phyloP scores from a whole-genome alignment of 2,113 vertebrate species.

The Okapia johnstoni region DNA sequence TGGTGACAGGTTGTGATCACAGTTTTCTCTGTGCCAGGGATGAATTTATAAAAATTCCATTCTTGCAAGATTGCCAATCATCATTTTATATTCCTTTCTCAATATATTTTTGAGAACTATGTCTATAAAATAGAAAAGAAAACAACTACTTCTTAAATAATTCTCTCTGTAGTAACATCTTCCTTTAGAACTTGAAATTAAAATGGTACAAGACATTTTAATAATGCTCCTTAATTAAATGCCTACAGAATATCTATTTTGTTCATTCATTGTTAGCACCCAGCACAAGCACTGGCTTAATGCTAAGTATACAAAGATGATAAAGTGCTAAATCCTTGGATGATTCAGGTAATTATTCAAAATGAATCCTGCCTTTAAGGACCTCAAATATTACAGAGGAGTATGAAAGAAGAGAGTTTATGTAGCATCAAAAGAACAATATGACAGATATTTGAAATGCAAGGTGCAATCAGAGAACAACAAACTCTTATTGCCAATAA shows the following conservation, averaged over 20 bases:
- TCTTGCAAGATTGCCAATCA: constrained; percentile 50
- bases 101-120: constrained; percentile 21
- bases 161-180: background rate
- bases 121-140: background rate
- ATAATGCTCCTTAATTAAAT: background rate
- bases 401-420: background rate
- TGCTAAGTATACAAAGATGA: background rate
- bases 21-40: constrained; percentile 62
- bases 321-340: background rate
- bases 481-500: background rate
- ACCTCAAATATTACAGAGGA: background rate
- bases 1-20: constrained; percentile 68
- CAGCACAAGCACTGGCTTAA: background rate
- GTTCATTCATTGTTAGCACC: background rate
- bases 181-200: background rate
- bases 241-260: background rate
- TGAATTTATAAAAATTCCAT: constrained; percentile 56
- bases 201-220: background rate
- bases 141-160: background rate
- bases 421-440: background rate
- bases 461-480: background rate
- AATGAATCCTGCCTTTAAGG: background rate
- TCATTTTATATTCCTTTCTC: constrained; percentile 44
- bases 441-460: background rate
- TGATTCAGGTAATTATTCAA: background rate